Evolutionary conservation across 1,140 invertebrate species (phyloP).

Genomic region (Calliopsis andreniformis): DNA sequence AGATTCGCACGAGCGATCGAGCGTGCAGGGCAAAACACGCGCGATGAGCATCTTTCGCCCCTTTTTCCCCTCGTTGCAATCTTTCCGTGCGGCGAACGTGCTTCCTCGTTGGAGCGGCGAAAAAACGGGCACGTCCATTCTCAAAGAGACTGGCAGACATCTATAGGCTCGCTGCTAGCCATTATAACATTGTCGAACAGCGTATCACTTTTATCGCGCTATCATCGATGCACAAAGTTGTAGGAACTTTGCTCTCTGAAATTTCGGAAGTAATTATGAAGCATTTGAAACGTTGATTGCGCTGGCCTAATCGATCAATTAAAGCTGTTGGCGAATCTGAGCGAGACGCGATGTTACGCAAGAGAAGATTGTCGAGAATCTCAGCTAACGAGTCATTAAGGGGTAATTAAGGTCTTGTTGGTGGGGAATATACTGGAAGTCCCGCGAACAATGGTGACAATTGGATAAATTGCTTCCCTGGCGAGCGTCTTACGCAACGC

Average conservation of each 20-base stretch:
- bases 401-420: constrained; percentile 2
- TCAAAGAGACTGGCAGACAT: constrained; percentile 39
- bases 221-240: no score
- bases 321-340: background rate
- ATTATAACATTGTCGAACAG: constrained; percentile 5
- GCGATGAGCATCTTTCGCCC: constrained; percentile 20
- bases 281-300: no score
- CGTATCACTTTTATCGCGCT: no score
- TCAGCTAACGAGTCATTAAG: constrained; percentile 13
- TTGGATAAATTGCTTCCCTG: constrained; percentile 37
- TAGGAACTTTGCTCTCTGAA: no score
- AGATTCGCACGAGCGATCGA: constrained; percentile 48
- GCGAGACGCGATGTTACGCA: background rate
- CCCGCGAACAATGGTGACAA: constrained; percentile 42
- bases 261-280: no score
- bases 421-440: no score
- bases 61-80: constrained; percentile 31
- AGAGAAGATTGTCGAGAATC: constrained; percentile 5
- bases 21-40: constrained; percentile 53
- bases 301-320: no score
- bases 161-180: constrained; percentile 15
- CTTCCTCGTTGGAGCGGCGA: constrained; percentile 42
- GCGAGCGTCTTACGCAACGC: constrained; percentile 35
- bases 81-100: constrained; percentile 19
- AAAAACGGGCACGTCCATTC: constrained; percentile 42